Percentiles rank a stretch among this genome's conserved stretches.
Conservation (phyloP, 1,140 invertebrate species). For the Nautilus pompilius region DNA sequence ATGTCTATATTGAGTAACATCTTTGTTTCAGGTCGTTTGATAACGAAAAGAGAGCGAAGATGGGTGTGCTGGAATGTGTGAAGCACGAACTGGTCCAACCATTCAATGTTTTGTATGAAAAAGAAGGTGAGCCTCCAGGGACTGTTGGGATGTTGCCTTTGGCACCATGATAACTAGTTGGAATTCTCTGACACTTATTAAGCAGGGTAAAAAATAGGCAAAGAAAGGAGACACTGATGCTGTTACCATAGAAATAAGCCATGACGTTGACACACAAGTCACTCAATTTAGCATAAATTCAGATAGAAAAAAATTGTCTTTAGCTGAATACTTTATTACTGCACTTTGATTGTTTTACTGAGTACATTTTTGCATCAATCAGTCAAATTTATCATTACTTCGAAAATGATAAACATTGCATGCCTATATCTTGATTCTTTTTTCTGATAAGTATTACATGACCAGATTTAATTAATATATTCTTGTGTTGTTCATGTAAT, state of each 20-base stretch:
- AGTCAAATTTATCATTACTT: too few relatives aligned
- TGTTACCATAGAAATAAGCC: not conserved
- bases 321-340: too few relatives aligned
- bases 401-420: too few relatives aligned
- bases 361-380: too few relatives aligned
- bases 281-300: too few relatives aligned
- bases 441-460: too few relatives aligned
- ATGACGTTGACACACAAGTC: not conserved
- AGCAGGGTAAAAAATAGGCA: not conserved
- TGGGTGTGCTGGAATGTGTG: constrained; percentile 97
- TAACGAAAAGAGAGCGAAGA: constrained; percentile 94
- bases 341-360: too few relatives aligned
- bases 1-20: too few relatives aligned
- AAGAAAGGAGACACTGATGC: not conserved
- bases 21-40: constrained; percentile 66
- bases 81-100: constrained; percentile 97
- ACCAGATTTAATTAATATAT: too few relatives aligned
- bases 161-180: not conserved
- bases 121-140: constrained; percentile 53
- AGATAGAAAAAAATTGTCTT: too few relatives aligned
- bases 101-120: constrained; percentile 81
- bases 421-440: too few relatives aligned
- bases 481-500: too few relatives aligned
- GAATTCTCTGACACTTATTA: not conserved
- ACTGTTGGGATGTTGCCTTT: not conserved